Base-by-base conservation (phyloP, 2,888 invertebrate species). In the Hololepta plana region DNA sequence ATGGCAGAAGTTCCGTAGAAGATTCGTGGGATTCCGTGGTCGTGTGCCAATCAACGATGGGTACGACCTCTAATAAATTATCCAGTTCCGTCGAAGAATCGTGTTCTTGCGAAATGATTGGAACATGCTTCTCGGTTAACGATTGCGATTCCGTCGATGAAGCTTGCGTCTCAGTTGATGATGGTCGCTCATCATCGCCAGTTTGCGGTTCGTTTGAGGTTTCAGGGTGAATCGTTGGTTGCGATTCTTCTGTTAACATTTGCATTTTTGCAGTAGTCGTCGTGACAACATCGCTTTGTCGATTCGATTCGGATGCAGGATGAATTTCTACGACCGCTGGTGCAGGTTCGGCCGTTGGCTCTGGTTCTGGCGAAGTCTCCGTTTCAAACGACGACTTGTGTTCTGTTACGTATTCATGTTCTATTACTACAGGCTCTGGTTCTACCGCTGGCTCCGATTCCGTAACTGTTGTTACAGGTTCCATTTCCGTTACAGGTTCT, bases 351-450 rank as follows among this genome's bases (percentile, higher is more conserved):
- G 34, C 26, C 16, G 24, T 28, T 29, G 34, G 29, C 22, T 31
- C 27, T 15, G 33, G 22, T 33, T 38, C 37, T 9, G 40, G 20
- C 27, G 32, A 14, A 4, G 46, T 35, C 27, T 38, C 40, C n/a
- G 53, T 47, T 37, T 53, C 48, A 2, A 49, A 29, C 17, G 37
- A 32, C n/a, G 51, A 41, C 35, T 47, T 45, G 5, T 51, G 41
- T 8, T 49, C 34, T 24, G 30, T 21, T 9, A 30, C 20, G 20
- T 51, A 40, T 35, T 47, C 44, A 5, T 50, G 40, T 4, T 48
- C 33, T 27, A 27, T 39, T 24, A 29, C 20, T 24, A 12, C 29
- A 11, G 32, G 26, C 34, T 40, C 38, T n/a, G 47, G 45, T 33
- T 44, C 46, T 4, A 35, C 27, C 16, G 28, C 38, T 10, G 45